A percentile compares a stretch with the other conserved stretches of the same genome.
These are phyloP conservation scores for Myrmophylax atrothorax DNA, from an alignment of 2,113 vertebrate species.

Conservation along the genomic window DNA sequence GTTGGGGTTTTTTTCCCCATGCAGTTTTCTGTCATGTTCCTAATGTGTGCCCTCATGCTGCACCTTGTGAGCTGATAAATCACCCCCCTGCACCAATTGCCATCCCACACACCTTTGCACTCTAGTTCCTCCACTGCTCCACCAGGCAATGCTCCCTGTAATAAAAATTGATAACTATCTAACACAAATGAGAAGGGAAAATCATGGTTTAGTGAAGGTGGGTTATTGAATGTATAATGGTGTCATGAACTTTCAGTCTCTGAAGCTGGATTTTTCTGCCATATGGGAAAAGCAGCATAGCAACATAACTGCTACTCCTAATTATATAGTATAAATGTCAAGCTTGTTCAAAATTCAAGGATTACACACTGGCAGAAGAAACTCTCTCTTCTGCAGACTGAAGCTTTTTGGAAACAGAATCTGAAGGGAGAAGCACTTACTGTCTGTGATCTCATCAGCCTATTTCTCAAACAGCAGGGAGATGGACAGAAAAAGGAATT, in stretches of 20 bases:
- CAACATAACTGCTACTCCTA: conserved; percentile 46
- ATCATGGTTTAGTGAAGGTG: not conserved
- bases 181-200: not conserved
- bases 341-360: conserved; percentile 41
- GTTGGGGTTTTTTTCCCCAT: not conserved
- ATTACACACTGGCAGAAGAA: conserved; percentile 36
- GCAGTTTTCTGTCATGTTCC: not conserved
- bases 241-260: conserved; percentile 14
- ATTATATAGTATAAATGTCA: conserved; percentile 64
- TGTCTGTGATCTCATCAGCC: conserved; percentile 8
- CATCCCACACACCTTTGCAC: not conserved
- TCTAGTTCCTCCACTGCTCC: not conserved
- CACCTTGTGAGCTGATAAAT: not conserved
- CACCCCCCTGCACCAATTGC: not conserved
- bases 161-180: not conserved
- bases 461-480: not conserved
- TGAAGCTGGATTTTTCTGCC: conserved; percentile 8
- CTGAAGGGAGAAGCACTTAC: conserved; percentile 12
- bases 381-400: conserved; percentile 2
- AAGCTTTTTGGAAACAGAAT: conserved; percentile 25
- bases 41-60: not conserved
- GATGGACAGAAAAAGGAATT: not conserved
- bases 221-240: not conserved
- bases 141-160: not conserved
- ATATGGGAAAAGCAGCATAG: conserved; percentile 44